phyloP scores from a whole-genome alignment of 2,888 invertebrate species.

The Strigamia transsilvanica region DNA sequence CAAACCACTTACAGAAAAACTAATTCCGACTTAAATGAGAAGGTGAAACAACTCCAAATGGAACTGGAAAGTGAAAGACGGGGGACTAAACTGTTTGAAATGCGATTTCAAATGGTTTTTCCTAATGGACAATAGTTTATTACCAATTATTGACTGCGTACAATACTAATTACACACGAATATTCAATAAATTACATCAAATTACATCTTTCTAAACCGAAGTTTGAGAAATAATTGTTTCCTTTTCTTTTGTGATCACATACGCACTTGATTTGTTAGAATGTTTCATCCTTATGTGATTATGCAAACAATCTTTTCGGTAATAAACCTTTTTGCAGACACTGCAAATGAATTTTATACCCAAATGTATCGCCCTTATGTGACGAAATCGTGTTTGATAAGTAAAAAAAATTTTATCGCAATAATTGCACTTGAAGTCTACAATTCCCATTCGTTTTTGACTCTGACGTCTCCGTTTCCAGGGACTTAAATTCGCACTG shows the following conservation, averaged over 20 bases:
- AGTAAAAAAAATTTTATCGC: background rate
- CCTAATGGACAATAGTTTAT: background rate
- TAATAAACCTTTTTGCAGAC: background rate
- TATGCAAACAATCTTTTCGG: background rate
- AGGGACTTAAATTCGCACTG: background rate
- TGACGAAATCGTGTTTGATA: background rate
- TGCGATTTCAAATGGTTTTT: constrained; percentile 1
- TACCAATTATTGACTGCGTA: background rate
- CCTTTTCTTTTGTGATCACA: background rate
- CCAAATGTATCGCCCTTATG: background rate
- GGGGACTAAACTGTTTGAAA: background rate
- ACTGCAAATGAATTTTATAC: background rate
- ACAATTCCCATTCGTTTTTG: background rate
- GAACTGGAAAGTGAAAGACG: background rate
- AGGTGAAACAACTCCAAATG: background rate
- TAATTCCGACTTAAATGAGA: background rate
- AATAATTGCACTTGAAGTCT: background rate
- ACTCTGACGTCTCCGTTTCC: background rate
- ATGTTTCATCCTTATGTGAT: background rate
- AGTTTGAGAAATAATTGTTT: background rate
- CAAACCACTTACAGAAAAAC: background rate
- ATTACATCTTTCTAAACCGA: background rate
- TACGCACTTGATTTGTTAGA: background rate
- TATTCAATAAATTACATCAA: background rate
- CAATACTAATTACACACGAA: no score